phyloP scores from a whole-genome alignment of 2,113 vertebrate species.

The Rhineura floridana region DNA sequence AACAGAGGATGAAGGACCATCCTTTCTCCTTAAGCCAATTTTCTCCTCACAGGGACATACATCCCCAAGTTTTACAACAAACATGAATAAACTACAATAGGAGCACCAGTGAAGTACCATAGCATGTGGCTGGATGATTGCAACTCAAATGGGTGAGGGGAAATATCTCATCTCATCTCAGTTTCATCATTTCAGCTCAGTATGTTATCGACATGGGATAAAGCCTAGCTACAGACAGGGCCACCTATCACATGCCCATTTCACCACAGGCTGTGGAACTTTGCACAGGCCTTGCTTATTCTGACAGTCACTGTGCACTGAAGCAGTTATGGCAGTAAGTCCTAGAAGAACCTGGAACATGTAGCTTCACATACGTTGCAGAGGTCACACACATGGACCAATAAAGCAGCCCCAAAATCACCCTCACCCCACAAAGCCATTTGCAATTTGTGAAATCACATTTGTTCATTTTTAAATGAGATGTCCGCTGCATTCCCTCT shows the following conservation, averaged over 20 bases:
- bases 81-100: too few relatives aligned
- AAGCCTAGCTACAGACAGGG: too few relatives aligned
- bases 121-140: too few relatives aligned
- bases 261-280: background rate
- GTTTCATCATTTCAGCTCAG: too few relatives aligned
- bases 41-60: background rate
- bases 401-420: background rate
- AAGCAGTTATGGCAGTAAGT: background rate
- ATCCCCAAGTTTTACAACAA: too few relatives aligned
- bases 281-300: background rate
- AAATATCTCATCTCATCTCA: too few relatives aligned
- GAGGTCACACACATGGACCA: too few relatives aligned
- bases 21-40: background rate
- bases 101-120: too few relatives aligned
- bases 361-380: background rate
- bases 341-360: too few relatives aligned
- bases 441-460: background rate
- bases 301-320: background rate
- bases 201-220: too few relatives aligned
- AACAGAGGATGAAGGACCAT: background rate
- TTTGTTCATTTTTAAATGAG: background rate
- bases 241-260: background rate
- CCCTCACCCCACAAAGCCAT: background rate
- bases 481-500: background rate
- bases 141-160: too few relatives aligned